These are phyloP conservation scores for Malacoctenus gilli DNA, from an alignment of 2,797 vertebrate genomes.

Conservation along the genomic window DNA sequence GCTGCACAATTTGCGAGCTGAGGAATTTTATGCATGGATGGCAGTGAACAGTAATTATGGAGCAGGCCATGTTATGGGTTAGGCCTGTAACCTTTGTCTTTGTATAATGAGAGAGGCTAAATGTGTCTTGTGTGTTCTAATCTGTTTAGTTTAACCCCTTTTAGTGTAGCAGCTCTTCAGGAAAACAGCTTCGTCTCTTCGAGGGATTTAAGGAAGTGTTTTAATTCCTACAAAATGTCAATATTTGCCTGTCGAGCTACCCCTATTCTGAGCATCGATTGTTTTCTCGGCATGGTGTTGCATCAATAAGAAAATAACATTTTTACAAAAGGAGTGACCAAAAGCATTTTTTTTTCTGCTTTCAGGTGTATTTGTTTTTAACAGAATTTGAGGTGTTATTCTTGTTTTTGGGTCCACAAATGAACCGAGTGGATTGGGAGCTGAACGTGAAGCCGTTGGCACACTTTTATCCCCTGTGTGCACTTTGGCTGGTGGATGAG, in stretches of 20 bases:
- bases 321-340: no score
- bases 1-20: slow-evolving; percentile 65
- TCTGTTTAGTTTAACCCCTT: slow-evolving; percentile 60
- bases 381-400: no score
- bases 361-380: neutral
- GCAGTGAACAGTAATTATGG: slow-evolving; percentile 77
- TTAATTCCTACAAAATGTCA: neutral
- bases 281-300: no score
- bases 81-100: slow-evolving; percentile 67
- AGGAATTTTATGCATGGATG: slow-evolving; percentile 81
- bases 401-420: no score
- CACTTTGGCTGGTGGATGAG: neutral
- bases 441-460: neutral
- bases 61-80: slow-evolving; percentile 64
- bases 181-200: slow-evolving; percentile 15
- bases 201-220: neutral
- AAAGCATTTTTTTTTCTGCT: no score
- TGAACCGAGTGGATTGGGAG: neutral
- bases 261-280: no score
- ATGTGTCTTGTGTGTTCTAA: slow-evolving; percentile 52
- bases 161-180: slow-evolving; percentile 22
- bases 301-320: no score
- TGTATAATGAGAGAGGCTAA: slow-evolving; percentile 60
- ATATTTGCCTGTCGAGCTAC: no score
- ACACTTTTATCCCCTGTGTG: neutral